Evolutionary conservation across 2,797 vertebrate species (phyloP), one percentile per base, ranked within the genome.

Genomic region (Mus caroli): DNA sequence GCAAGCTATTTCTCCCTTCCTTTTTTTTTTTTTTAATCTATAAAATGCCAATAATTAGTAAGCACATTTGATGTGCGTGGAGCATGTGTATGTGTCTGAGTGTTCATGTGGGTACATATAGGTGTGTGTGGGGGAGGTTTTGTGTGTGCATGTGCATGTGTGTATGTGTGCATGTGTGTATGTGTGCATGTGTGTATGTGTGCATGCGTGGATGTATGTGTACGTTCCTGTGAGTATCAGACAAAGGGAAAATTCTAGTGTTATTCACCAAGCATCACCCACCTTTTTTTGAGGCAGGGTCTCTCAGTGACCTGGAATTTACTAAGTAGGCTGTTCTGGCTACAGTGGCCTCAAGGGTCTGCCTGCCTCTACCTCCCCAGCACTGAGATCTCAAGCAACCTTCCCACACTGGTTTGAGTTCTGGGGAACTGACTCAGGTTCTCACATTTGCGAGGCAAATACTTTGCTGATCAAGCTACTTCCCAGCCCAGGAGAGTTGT

Each of bases 11-110:
- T 31, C 52, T 26, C n/a, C 34, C 22, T n/a, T 87, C 50, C 11
- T n/a, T 89, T 92, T 34, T 90, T 12, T 50, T 43, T 95, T 28
- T 92, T 64, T n/a, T 11, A 62, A n/a, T 92, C 86, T 77, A 6
- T 52, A 60, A 76, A 79, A 76, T n/a, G 50, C 56, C 43, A 76
- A 34, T 46, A 56, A 13, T 46, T 22, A 52, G n/a, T 12, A 17
- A 73, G 80, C 43, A 54, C 40, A 34, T 50, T 77, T 37, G 85
- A 52, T 60, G 69, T 73, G 67, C 0, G 11, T 73, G n/a, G 22
- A 28, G 24, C 50, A 37, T 40, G 50, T 37, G 20, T 12, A 17
- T 86, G 46, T 11, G 7, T 37, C 28, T 52, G 24, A 4, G 12
- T 69, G 62, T 64, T 46, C 58, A 46, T 46, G 26, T 64, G 31